Conservation (phyloP, 2,113 vertebrate genomes). For the Xyrauchen texanus region DNA sequence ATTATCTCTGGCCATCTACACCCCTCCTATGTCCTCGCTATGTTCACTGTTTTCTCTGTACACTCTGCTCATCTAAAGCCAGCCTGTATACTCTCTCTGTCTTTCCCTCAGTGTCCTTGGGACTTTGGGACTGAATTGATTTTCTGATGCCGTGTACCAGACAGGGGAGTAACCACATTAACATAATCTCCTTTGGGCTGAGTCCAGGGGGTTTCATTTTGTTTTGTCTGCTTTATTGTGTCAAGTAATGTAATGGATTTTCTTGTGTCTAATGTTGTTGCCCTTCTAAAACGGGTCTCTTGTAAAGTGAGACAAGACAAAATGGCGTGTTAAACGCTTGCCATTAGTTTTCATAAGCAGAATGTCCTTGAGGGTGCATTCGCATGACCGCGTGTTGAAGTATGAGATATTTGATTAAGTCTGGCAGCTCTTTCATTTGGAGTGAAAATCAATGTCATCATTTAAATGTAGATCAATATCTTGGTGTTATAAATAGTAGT, state of each 20-base stretch:
- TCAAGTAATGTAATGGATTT: conserved; percentile 38
- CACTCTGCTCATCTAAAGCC: too few species aligned
- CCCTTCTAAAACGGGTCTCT: background rate
- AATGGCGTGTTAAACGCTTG: conserved; percentile 22
- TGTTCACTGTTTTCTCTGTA: too few species aligned
- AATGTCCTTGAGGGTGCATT: conserved; percentile 13
- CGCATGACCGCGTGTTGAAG: too few species aligned
- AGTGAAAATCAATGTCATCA: too few species aligned
- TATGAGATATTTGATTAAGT: too few species aligned
- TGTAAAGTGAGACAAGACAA: conserved; percentile 10
- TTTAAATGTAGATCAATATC: too few species aligned
- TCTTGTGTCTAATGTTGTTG: conserved; percentile 30
- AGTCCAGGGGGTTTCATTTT: conserved; percentile 53
- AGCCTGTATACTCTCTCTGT: background rate
- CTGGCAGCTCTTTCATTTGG: too few species aligned
- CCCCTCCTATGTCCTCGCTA: too few species aligned
- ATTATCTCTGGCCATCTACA: too few species aligned
- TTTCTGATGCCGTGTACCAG: conserved; percentile 35
- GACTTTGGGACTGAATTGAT: background rate
- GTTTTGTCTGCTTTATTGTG: conserved; percentile 50
- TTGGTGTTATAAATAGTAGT: too few species aligned
- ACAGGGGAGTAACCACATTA: conserved; percentile 43
- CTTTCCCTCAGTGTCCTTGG: background rate
- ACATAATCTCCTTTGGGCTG: conserved; percentile 51
- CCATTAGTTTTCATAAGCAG: conserved; percentile 17